These are phyloP conservation scores for Drosophila mayaguana DNA, from an alignment of 2,888 invertebrate genomes.

Conservation along the genomic window DNA sequence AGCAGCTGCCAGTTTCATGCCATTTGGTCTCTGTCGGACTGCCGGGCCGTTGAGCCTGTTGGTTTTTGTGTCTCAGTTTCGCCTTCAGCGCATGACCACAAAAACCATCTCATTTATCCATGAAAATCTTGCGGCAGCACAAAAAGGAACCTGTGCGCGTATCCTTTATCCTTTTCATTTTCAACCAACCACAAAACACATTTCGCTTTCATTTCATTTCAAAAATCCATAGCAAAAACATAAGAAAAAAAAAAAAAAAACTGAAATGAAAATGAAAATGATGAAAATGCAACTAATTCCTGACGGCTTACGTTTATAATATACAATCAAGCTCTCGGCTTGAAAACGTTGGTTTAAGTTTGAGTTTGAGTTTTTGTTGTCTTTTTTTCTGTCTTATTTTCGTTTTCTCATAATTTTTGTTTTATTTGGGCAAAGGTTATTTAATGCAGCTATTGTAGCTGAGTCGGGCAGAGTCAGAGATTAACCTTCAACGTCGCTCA, in stretches of 20 bases:
- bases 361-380: slow-evolving; percentile 4
- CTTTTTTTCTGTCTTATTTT: slow-evolving; percentile 2
- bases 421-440: slow-evolving; percentile 58
- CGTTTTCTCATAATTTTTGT: slow-evolving; percentile 50
- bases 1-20: slow-evolving; percentile 62
- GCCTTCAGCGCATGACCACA: slow-evolving; percentile 62
- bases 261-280: slow-evolving; percentile 62
- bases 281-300: slow-evolving; percentile 81
- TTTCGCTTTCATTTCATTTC: slow-evolving; percentile 75
- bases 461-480: slow-evolving; percentile 45
- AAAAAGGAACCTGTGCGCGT: slow-evolving; percentile 59
- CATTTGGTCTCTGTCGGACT: slow-evolving; percentile 25
- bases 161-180: slow-evolving; percentile 77
- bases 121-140: slow-evolving; percentile 71
- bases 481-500: slow-evolving; percentile 76
- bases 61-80: slow-evolving; percentile 47
- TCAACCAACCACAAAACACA: slow-evolving; percentile 73
- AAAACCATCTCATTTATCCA: slow-evolving; percentile 79
- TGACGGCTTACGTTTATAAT: slow-evolving; percentile 72
- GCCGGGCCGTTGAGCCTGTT: slow-evolving; percentile 13
- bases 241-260: slow-evolving; percentile 14
- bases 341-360: background rate
- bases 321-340: slow-evolving; percentile 28
- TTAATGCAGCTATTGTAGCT: slow-evolving; percentile 50
- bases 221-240: slow-evolving; percentile 39